A percentile compares a stretch with the other conserved stretches of the same genome.
phyloP scores from a whole-genome alignment of 2,888 invertebrate genomes.

The Melipona bicolor region DNA sequence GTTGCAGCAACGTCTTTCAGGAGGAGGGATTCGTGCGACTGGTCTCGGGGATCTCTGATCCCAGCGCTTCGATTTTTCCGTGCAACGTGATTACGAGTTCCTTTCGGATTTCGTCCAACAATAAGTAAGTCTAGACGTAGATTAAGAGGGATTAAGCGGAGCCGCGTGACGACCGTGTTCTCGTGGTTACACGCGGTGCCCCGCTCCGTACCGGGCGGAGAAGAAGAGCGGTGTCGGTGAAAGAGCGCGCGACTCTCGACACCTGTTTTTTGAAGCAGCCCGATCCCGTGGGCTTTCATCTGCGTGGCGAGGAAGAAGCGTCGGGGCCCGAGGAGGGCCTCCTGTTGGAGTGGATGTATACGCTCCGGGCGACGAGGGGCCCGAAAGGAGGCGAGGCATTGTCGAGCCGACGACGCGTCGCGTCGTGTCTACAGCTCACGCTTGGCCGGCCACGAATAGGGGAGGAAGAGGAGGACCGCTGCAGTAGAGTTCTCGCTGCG shows the following conservation, averaged over 20 bases:
- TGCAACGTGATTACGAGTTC: not conserved
- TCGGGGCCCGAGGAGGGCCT: slow-evolving; percentile 15
- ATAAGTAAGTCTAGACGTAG: not conserved
- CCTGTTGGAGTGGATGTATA: slow-evolving; percentile 59
- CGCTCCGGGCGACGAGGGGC: slow-evolving; percentile 57
- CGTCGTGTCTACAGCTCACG: slow-evolving; percentile 74
- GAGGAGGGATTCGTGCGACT: slow-evolving; percentile 52
- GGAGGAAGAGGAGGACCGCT: not conserved
- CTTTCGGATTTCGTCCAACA: not conserved
- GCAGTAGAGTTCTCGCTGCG: not conserved
- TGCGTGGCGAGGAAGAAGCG: slow-evolving; percentile 3
- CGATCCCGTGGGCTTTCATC: slow-evolving; percentile 36
- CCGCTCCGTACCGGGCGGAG: accelerated
- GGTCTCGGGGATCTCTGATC: slow-evolving; percentile 12
- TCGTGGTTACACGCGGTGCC: not conserved
- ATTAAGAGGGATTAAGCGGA: not conserved
- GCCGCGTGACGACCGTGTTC: not conserved
- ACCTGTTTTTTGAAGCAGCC: slow-evolving; percentile 51
- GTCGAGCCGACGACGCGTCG: slow-evolving; percentile 71
- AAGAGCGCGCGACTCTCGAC: slow-evolving; percentile 48
- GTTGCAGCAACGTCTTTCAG: slow-evolving; percentile 48
- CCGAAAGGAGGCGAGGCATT: slow-evolving; percentile 39
- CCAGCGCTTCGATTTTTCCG: slow-evolving; percentile 3
- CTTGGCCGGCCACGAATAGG: slow-evolving; percentile 68
- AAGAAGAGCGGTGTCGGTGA: slow-evolving; percentile 9